Conservation (phyloP, 1,140 invertebrate species). For the Catajapyx aquilonaris region DNA sequence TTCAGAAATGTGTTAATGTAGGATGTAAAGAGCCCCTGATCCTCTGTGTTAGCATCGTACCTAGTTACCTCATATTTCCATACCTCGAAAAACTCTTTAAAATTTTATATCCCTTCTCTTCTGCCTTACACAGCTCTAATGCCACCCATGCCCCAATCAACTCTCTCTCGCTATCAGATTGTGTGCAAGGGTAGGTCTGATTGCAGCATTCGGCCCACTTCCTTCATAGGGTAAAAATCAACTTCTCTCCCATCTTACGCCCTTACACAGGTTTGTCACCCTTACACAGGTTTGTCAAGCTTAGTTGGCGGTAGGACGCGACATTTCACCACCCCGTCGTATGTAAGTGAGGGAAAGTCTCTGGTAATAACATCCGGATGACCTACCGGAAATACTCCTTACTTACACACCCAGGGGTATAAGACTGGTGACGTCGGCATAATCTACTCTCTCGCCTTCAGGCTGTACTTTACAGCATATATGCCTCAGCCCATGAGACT, state of each 20-base stretch:
- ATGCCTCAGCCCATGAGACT: conserved; percentile 19
- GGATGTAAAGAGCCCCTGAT: conserved; percentile 14
- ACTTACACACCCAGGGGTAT: conserved; percentile 17
- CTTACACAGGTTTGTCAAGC: conserved; percentile 10
- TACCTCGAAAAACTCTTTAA: conserved; percentile 17
- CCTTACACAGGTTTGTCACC: too few relatives aligned
- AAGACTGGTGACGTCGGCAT: conserved; percentile 18
- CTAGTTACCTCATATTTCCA: conserved; percentile 16
- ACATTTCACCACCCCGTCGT: conserved; percentile 14
- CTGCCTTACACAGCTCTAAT: conserved; percentile 18
- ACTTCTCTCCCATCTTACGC: conserved; percentile 5
- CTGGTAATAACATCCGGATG: conserved; percentile 17
- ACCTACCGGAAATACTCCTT: conserved; percentile 16
- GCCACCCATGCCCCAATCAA: conserved; percentile 19
- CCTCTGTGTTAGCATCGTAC: too few relatives aligned
- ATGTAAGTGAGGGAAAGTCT: conserved; percentile 9
- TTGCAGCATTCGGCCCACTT: conserved; percentile 8
- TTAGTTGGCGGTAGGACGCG: conserved; percentile 10
- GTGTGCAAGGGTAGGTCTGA: conserved; percentile 9
- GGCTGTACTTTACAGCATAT: conserved; percentile 14
- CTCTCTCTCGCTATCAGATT: conserved; percentile 14
- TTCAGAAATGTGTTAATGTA: conserved; percentile 18
- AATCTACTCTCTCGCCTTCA: conserved; percentile 17
- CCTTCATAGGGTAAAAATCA: conserved; percentile 12
- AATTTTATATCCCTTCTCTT: conserved; percentile 18